phyloP scores from a whole-genome alignment of 2,888 invertebrate genomes.

The Eumerus sabulonum region DNA sequence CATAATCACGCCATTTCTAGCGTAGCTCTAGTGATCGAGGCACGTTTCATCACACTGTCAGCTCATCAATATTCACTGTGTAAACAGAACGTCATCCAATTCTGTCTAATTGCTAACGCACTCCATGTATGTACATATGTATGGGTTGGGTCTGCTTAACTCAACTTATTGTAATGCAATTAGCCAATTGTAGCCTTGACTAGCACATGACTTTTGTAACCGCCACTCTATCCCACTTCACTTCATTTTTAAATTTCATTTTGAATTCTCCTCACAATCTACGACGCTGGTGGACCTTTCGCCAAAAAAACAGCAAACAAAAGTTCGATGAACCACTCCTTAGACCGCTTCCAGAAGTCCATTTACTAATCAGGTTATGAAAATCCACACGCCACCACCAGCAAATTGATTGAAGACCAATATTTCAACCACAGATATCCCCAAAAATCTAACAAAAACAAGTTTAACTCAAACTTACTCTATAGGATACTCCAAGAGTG shows the following conservation, averaged over 20 bases:
- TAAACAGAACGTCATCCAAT: too few species aligned
- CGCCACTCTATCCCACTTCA: neutral
- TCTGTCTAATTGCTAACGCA: too few species aligned
- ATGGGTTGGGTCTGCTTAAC: too few species aligned
- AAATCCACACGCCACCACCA: slow-evolving; percentile 10
- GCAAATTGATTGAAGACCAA: slow-evolving; percentile 30
- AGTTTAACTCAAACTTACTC: slow-evolving; percentile 48
- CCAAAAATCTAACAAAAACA: slow-evolving; percentile 5
- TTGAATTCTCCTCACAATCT: slow-evolving; percentile 24
- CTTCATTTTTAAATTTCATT: slow-evolving; percentile 5
- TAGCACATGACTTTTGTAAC: too few species aligned
- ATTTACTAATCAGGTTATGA: slow-evolving; percentile 37
- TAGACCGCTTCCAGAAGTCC: too few species aligned
- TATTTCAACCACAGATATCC: slow-evolving; percentile 13
- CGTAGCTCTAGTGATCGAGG: too few species aligned
- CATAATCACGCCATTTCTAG: too few species aligned
- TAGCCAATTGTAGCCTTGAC: too few species aligned
- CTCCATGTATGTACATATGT: too few species aligned
- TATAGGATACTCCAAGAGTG: slow-evolving; percentile 24
- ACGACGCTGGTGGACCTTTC: slow-evolving; percentile 2
- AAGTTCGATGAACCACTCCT: slow-evolving; percentile 30
- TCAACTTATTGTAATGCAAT: too few species aligned
- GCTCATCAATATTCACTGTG: too few species aligned
- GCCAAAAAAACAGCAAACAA: neutral
- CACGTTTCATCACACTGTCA: too few species aligned